phyloP scores from a whole-genome alignment of 2,888 invertebrate genomes.

The Cataglyphis albicans region DNA sequence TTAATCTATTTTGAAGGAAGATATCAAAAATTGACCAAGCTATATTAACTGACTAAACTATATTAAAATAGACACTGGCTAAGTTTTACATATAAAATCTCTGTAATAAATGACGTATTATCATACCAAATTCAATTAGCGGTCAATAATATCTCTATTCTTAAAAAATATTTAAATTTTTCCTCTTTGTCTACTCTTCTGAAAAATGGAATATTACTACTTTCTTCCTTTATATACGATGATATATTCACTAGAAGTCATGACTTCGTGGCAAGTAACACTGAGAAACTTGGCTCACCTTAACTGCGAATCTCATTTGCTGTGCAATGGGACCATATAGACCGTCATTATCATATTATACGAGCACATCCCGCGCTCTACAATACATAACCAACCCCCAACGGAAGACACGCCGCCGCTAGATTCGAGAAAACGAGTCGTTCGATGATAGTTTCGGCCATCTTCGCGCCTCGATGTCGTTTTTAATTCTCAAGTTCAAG shows the following conservation, averaged over 20 bases:
- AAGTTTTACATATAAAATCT: neutral
- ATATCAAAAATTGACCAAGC: neutral
- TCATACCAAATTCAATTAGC: neutral
- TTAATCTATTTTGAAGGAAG: neutral
- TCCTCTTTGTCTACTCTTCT: neutral
- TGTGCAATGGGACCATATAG: constrained; percentile 32
- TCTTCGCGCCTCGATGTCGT: constrained; percentile 22
- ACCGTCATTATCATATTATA: constrained; percentile 52
- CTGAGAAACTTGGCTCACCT: constrained; percentile 12
- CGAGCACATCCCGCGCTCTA: constrained; percentile 9
- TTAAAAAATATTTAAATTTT: neutral
- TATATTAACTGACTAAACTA: neutral
- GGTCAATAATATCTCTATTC: neutral
- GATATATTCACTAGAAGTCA: constrained; percentile 10
- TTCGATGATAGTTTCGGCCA: constrained; percentile 26
- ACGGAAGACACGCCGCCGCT: constrained; percentile 32
- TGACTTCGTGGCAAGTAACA: constrained; percentile 23
- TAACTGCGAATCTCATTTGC: constrained; percentile 45
- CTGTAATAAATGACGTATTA: neutral
- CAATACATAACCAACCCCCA: neutral
- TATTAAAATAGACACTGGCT: neutral
- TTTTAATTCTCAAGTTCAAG: constrained; percentile 64
- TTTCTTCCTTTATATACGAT: neutral
- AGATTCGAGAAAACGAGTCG: constrained; percentile 43
- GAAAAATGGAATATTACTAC: neutral